These are phyloP conservation scores for Hyperopisus bebe DNA, from an alignment of 2,113 vertebrate genomes.

Conservation along the genomic window DNA sequence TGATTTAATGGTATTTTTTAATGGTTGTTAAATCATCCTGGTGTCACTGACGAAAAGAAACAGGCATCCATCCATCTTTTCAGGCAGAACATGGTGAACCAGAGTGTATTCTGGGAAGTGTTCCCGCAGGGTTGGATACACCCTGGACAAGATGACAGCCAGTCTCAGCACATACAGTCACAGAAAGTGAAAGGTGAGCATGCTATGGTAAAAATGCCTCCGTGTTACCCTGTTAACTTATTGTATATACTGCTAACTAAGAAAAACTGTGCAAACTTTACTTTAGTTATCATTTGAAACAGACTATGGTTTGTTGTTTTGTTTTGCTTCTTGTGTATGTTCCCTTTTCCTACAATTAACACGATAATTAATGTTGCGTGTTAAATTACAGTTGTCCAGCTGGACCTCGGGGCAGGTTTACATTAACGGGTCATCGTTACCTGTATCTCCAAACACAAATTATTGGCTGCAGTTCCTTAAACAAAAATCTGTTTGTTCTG, in stretches of 20 bases:
- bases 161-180: background rate
- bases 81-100: background rate
- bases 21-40: background rate
- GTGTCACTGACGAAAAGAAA: background rate
- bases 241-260: background rate
- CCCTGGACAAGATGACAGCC: background rate
- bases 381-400: background rate
- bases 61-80: background rate
- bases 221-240: background rate
- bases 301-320: background rate
- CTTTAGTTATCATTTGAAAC: background rate
- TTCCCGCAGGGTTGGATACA: background rate
- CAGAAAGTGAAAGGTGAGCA: background rate
- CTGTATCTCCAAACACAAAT: background rate
- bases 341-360: background rate
- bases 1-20: background rate
- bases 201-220: background rate
- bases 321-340: background rate
- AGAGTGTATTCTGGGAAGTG: background rate
- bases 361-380: background rate
- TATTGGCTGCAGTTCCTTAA: background rate
- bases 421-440: background rate
- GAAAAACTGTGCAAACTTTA: background rate
- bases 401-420: background rate
- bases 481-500: background rate